These are phyloP conservation scores for Brassicogethes aeneus DNA, from an alignment of 2,888 invertebrate genomes.

Conservation along the genomic window DNA sequence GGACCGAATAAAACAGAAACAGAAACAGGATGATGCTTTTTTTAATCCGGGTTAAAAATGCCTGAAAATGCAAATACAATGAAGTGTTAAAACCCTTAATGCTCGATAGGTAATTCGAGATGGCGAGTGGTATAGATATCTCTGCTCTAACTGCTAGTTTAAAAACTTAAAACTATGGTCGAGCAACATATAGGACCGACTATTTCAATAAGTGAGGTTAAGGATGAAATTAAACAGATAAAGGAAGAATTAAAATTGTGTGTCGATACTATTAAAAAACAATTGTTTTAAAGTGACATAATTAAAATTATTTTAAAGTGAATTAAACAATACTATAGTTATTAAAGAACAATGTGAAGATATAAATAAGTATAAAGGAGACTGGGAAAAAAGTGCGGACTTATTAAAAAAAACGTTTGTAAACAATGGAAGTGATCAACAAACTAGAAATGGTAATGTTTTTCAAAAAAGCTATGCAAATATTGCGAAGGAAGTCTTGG, in stretches of 20 bases:
- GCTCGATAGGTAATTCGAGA: too few relatives aligned
- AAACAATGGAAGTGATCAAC: background rate
- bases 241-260: background rate
- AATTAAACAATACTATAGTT: background rate
- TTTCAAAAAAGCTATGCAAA: conserved; percentile 9
- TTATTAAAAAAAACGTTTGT: background rate
- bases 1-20: too few relatives aligned
- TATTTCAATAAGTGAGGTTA: background rate
- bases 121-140: too few relatives aligned
- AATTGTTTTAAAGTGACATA: background rate
- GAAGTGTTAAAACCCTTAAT: too few relatives aligned
- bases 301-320: too few relatives aligned
- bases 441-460: background rate
- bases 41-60: too few relatives aligned
- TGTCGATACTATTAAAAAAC: background rate
- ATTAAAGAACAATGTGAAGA: background rate
- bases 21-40: too few relatives aligned
- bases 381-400: background rate
- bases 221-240: background rate
- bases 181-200: background rate
- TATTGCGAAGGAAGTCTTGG: conserved; percentile 2
- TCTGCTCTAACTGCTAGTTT: too few relatives aligned
- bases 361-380: background rate
- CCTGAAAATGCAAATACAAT: too few relatives aligned
- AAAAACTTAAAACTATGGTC: background rate